Conservation (phyloP, 2,113 vertebrate species). For the Geothlypis trichas region DNA sequence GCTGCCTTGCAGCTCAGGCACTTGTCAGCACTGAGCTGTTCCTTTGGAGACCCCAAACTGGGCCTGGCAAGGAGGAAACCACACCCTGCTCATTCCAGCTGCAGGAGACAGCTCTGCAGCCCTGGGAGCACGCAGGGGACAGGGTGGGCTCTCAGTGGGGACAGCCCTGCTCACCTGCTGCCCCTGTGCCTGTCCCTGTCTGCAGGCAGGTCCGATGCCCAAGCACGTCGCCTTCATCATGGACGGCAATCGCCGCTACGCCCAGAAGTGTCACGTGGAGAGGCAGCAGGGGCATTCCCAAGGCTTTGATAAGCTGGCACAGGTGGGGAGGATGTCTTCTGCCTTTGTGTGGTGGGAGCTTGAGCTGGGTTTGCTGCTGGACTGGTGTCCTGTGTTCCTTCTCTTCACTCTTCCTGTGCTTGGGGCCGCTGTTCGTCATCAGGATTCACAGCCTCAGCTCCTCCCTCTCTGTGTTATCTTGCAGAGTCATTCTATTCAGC, state of each 20-base stretch:
- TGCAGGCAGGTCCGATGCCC: slow-evolving; percentile 93
- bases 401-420: neutral
- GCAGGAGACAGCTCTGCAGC: fast-evolving
- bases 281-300: slow-evolving; percentile 91
- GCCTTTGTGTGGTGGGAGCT: neutral
- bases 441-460: neutral
- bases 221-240: slow-evolving; percentile 98
- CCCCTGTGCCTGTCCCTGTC: neutral
- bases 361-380: neutral
- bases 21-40: fast-evolving
- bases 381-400: neutral
- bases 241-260: slow-evolving; percentile 97
- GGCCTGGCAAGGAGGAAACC: fast-evolving
- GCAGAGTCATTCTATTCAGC: neutral
- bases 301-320: slow-evolving; percentile 94
- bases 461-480: neutral
- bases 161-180: neutral
- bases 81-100: neutral
- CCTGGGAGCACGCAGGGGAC: neutral
- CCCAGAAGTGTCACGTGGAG: slow-evolving; percentile 88
- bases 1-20: neutral
- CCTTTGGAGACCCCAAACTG: neutral
- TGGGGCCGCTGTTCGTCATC: neutral
- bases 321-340: slow-evolving; percentile 76
- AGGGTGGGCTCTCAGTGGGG: neutral